Conservation (phyloP, 1,140 invertebrate genomes). For the Maniola jurtina region DNA sequence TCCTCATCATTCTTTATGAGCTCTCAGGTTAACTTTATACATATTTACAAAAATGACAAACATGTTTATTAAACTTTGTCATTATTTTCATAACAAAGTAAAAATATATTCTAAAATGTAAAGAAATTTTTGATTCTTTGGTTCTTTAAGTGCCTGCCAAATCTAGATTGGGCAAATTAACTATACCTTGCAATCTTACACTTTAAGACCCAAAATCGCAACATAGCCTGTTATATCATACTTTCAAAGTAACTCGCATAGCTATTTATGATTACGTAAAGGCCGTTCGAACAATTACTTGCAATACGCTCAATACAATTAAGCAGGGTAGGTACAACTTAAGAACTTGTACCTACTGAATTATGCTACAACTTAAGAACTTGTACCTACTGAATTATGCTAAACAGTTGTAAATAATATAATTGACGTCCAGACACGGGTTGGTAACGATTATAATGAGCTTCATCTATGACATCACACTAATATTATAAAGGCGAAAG, state of each 20-base stretch:
- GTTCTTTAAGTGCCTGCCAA: too few species aligned
- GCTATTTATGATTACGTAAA: slow-evolving; percentile 23
- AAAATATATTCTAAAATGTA: too few species aligned
- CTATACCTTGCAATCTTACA: not conserved
- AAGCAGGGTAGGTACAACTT: slow-evolving; percentile 17
- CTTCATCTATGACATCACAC: slow-evolving; percentile 5
- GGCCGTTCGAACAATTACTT: slow-evolving; percentile 27
- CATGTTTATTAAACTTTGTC: too few species aligned
- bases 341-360: slow-evolving; percentile 11
- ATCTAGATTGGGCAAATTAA: too few species aligned
- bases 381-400: slow-evolving; percentile 1
- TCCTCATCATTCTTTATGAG: not conserved
- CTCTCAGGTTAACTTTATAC: too few species aligned
- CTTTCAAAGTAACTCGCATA: slow-evolving; percentile 15
- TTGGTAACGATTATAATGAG: slow-evolving; percentile 9
- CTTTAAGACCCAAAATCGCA: slow-evolving; percentile 5
- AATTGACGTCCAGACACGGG: not conserved
- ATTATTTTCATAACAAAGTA: too few species aligned
- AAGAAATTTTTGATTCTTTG: too few species aligned
- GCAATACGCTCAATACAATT: slow-evolving; percentile 19
- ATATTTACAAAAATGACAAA: too few species aligned
- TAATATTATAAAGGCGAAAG: too few species aligned
- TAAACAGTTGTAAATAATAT: not conserved
- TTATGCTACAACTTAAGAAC: slow-evolving; percentile 10
- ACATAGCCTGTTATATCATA: slow-evolving; percentile 18